phyloP scores from a whole-genome alignment of 2,888 invertebrate species.

The Criorhina ranunculi region DNA sequence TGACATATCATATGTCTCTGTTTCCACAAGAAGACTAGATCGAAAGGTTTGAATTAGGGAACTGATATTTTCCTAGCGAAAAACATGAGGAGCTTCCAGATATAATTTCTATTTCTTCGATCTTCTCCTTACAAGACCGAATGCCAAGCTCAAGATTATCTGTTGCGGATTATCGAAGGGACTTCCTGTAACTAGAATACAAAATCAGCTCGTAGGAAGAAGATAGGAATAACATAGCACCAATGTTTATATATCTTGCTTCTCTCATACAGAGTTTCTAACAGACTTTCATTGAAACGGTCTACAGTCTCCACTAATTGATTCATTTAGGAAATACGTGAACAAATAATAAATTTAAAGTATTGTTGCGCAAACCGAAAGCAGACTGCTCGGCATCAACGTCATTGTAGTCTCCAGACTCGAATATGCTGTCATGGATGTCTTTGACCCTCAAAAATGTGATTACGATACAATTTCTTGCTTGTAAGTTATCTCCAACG shows the following conservation, averaged over 20 bases:
- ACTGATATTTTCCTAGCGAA: too few species aligned
- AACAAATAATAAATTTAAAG: slow-evolving; percentile 4
- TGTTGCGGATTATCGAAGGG: too few species aligned
- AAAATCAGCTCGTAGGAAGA: too few species aligned
- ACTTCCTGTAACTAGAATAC: too few species aligned
- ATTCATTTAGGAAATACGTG: background rate
- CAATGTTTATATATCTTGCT: background rate
- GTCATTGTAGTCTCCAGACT: slow-evolving; percentile 1
- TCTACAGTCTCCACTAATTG: background rate
- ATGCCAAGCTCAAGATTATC: too few species aligned
- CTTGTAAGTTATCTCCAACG: slow-evolving; percentile 26
- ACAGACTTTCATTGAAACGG: background rate
- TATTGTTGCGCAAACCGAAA: slow-evolving; percentile 5
- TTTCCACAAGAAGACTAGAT: too few species aligned
- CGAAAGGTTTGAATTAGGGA: too few species aligned
- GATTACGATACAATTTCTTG: slow-evolving; percentile 48
- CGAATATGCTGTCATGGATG: slow-evolving; percentile 23
- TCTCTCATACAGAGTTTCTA: background rate
- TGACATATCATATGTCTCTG: too few species aligned
- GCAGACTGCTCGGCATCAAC: slow-evolving; percentile 18
- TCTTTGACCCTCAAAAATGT: slow-evolving; percentile 58
- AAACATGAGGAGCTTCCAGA: too few species aligned
- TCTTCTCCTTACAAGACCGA: too few species aligned
- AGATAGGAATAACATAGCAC: too few species aligned
- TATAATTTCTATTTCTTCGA: too few species aligned